phyloP scores from a whole-genome alignment of 2,113 vertebrate species.

The Rhabdomys dilectus region DNA sequence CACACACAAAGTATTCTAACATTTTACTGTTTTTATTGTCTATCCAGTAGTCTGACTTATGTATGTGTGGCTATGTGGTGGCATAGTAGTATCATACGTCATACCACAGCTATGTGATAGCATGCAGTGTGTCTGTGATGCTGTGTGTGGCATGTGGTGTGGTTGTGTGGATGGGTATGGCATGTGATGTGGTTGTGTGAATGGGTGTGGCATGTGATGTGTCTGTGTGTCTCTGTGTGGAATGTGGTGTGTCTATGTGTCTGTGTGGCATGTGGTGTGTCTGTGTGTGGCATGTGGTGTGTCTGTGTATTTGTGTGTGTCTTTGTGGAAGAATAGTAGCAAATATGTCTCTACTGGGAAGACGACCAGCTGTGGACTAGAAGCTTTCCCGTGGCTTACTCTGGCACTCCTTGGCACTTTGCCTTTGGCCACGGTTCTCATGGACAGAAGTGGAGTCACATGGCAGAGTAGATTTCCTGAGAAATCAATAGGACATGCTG shows the following conservation, averaged over 20 bases:
- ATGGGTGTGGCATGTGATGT: neutral
- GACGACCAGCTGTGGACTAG: neutral
- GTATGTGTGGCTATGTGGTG: neutral
- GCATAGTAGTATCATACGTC: neutral
- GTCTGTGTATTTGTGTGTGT: neutral
- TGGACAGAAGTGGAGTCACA: neutral
- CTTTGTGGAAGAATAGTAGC: too few relatives aligned
- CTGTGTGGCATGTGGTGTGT: neutral
- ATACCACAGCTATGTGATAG: neutral
- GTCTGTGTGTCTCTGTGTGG: neutral
- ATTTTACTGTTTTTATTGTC: rapidly evolving
- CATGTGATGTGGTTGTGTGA: neutral
- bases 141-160: neutral
- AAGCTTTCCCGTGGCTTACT: neutral
- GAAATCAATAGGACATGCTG: too few relatives aligned
- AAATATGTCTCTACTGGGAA: neutral
- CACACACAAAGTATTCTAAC: rapidly evolving
- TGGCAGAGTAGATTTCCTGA: neutral
- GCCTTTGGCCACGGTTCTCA: neutral
- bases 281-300: neutral
- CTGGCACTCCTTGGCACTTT: too few relatives aligned
- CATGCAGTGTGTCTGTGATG: too few relatives aligned
- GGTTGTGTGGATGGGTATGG: neutral
- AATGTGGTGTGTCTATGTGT: neutral
- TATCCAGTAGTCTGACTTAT: rapidly evolving